phyloP scores from a whole-genome alignment of 1,140 invertebrate species.

The Alviniconcha marisindica region DNA sequence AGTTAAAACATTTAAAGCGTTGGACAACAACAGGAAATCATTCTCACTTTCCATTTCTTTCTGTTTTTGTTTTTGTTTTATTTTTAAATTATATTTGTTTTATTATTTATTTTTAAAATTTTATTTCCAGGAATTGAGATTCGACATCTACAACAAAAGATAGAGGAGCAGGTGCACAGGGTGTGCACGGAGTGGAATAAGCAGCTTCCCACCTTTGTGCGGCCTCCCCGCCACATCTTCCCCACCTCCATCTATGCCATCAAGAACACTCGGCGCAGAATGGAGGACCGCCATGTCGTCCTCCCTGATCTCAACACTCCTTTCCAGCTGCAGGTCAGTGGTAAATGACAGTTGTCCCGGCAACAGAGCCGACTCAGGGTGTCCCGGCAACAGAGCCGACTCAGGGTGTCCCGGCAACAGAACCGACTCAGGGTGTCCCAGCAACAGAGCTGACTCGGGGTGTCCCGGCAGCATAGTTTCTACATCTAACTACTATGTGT shows the following conservation, averaged over 20 bases:
- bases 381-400: too few relatives aligned
- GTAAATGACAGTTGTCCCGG: too few relatives aligned
- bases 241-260: slow-evolving; percentile 80
- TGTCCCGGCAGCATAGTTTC: too few relatives aligned
- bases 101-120: too few relatives aligned
- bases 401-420: too few relatives aligned
- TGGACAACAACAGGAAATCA: too few relatives aligned
- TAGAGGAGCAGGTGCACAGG: slow-evolving; percentile 49
- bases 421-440: too few relatives aligned
- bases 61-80: not conserved
- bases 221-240: slow-evolving; percentile 47
- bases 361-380: too few relatives aligned
- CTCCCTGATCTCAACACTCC: slow-evolving; percentile 79
- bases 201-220: slow-evolving; percentile 50
- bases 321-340: slow-evolving; percentile 72
- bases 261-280: slow-evolving; percentile 87
- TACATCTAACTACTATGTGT: too few relatives aligned
- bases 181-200: slow-evolving; percentile 56
- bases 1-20: too few relatives aligned
- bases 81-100: not conserved
- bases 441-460: too few relatives aligned
- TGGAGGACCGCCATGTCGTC: slow-evolving; percentile 91
- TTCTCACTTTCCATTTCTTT: too few relatives aligned
- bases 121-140: slow-evolving; percentile 54
- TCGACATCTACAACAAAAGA: slow-evolving; percentile 44